Conservation (phyloP, 2,113 vertebrate genomes). For the Trinectes maculatus region DNA sequence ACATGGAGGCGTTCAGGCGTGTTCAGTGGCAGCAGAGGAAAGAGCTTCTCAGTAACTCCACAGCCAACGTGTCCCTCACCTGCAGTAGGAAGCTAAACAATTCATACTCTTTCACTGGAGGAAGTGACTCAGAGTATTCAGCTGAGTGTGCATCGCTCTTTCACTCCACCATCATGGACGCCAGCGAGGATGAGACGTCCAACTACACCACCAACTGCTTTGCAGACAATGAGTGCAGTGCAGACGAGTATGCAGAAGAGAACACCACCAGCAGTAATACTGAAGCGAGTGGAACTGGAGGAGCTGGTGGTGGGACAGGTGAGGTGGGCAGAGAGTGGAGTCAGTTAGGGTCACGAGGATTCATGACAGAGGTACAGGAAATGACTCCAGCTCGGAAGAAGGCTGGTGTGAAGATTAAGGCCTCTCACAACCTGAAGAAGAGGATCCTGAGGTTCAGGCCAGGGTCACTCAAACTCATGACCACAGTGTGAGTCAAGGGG, state of each 20-base stretch:
- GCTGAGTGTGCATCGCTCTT: slow-evolving; percentile 94
- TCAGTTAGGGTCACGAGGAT: slow-evolving; percentile 80
- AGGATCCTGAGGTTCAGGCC: slow-evolving; percentile 94
- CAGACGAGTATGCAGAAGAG: slow-evolving; percentile 87
- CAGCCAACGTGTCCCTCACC: slow-evolving; percentile 52
- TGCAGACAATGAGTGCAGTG: slow-evolving; percentile 92
- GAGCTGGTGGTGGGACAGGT: slow-evolving; percentile 63
- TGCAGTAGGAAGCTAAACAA: slow-evolving; percentile 65
- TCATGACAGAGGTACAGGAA: slow-evolving; percentile 60
- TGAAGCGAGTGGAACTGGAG: slow-evolving; percentile 88
- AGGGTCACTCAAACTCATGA: slow-evolving; percentile 96
- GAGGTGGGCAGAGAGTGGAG: slow-evolving; percentile 50
- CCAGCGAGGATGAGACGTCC: slow-evolving; percentile 91
- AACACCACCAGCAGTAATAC: slow-evolving; percentile 88
- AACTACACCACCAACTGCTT: slow-evolving; percentile 95
- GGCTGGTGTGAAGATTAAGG: slow-evolving; percentile 93
- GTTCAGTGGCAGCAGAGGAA: slow-evolving; percentile 78
- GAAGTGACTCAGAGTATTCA: slow-evolving; percentile 95
- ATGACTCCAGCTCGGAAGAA: slow-evolving; percentile 83
- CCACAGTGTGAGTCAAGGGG: slow-evolving; percentile 87
- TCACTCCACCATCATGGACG: slow-evolving; percentile 93
- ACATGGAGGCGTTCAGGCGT: slow-evolving; percentile 84
- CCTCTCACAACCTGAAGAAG: slow-evolving; percentile 96
- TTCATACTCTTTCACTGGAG: slow-evolving; percentile 81
- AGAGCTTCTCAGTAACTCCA: slow-evolving; percentile 72